phyloP scores from a whole-genome alignment of 2,888 invertebrate species.

The Sinodicranocentrus sp. region DNA sequence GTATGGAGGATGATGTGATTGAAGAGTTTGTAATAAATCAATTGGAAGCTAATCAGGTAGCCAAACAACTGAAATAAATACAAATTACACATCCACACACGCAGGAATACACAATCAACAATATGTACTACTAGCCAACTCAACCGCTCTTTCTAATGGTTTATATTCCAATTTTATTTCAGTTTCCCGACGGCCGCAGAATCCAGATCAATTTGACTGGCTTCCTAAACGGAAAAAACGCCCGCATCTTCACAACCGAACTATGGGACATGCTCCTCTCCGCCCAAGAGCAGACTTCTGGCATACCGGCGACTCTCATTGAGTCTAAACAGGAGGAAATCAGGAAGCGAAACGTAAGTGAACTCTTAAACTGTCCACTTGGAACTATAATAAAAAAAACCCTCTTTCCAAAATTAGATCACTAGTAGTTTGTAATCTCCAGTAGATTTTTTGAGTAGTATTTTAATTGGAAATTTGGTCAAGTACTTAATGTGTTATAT shows the following conservation, averaged over 20 bases:
- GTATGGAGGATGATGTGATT: slow-evolving; percentile 99
- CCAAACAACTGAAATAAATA: not conserved
- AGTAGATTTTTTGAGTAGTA: not conserved
- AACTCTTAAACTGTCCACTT: not conserved
- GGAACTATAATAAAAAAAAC: not conserved
- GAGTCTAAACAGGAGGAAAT: slow-evolving; percentile 98
- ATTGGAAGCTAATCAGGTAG: slow-evolving; percentile 93
- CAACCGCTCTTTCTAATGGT: not conserved
- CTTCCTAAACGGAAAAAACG: slow-evolving; percentile 98
- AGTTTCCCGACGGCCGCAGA: slow-evolving; percentile 93
- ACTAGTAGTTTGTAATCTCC: too few species aligned
- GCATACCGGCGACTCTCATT: slow-evolving; percentile 96
- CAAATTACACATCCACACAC: too few species aligned
- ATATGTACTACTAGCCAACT: too few species aligned
- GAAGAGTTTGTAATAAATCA: slow-evolving; percentile 99
- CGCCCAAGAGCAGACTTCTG: slow-evolving; percentile 96
- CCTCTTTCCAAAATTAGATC: too few species aligned
- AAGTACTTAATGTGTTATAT: slow-evolving; percentile 55
- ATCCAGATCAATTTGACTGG: slow-evolving; percentile 99
- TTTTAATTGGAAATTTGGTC: not conserved
- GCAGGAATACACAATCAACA: too few species aligned
- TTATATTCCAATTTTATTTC: slow-evolving; percentile 10
- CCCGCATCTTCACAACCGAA: slow-evolving; percentile 98
- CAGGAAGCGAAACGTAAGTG: slow-evolving; percentile 88
- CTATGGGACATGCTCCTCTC: slow-evolving; percentile 97